Evolutionary conservation across 2,797 vertebrate genomes (phyloP), one percentile per base, ranked within the genome.

Genomic region (Pyrocephalus nanus): DNA sequence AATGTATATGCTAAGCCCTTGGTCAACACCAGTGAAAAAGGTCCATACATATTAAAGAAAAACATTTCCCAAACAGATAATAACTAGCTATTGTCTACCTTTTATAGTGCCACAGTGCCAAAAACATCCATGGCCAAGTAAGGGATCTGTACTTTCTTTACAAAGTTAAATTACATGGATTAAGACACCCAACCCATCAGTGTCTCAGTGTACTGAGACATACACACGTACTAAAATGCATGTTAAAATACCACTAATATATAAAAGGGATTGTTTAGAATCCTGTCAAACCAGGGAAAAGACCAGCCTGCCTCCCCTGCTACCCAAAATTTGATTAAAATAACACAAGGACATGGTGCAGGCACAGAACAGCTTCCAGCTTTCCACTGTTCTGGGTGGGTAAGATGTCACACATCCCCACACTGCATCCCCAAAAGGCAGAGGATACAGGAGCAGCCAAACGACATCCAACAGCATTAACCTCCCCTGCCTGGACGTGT

Each of bases 401-500:
- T 40, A 58, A 62, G 51, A 36, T 29, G 15, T 38, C 60, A 17
- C 4, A 32, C 42, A 42, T 42, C 42, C 42, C 42, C 15, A 42
- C 7, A 14, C 14, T 17, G 0, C 8, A 11, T 16, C 12, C 34
- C 26, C 36, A 86, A 80, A 70, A 48, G 18, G n/a, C 51, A 93
- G 13, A 74, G 72, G 69, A 71, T 5, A 67, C 2, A 76, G 36
- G 25, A 60, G 11, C 30, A n/a, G 50, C 2, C 43, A 53, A 80
- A 66, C 11, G 36, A 19, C n/a, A 55, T 27, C 45, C 18, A 50
- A 12, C 0, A 57, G 38, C 16, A 6, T 30, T 61, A 51, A 23
- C 29, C 19, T 54, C 16, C 51, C 40, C 26, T 43, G 30, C 18
- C 21, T 27, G 47, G 27, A 43, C 1, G 0, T 1, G 4, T 11